Evolutionary conservation across 1,140 invertebrate genomes (phyloP), one percentile per base, ranked within the genome.

Genomic region (Temnothorax nylanderi): DNA sequence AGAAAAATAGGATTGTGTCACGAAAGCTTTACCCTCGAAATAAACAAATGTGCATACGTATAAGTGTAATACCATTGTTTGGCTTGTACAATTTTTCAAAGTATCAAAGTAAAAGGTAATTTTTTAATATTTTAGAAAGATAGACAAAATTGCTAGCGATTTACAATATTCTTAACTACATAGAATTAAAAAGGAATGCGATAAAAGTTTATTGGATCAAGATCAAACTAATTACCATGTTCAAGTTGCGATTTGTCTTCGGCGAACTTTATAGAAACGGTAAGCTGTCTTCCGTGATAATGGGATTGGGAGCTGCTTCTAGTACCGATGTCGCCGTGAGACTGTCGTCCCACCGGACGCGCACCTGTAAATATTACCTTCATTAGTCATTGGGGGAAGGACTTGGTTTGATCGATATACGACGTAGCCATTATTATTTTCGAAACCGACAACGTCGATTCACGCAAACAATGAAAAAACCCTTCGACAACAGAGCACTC

Each of bases 351-450:
- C 64, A 5, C 26, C 4, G 21, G 4, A 7, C 26, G n/a, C 16
- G n/a, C 47, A 32, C 13, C 32, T 26, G 13, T 47, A 32, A 47
- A 32, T 34, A 72, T 72, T 41, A 37, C 37, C 16, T 32, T 80
- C 26, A 47, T 82, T n/a, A 44, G 49, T 51, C 47, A 6, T 16
- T 16, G 21, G 69, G 69, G 26, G 6, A 44, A 47, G 18, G 41
- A 41, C 32, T 65, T 13, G 13, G 80, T 82, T 82, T 82, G 80
- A 82, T 82, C 80, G 41, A 82, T 82, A 81, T 3, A n/a, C 11
- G 16, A 69, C 21, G 3, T 13, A 41, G 26, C 16, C 6, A 60
- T 80, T 51, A 81, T 21, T 62, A 4, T n/a, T 67, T 67, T 44
- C 10, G n/a, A 67, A 44, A 67, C n/a, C n/a, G 18, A 67, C 18